Percentiles rank a stretch among this genome's conserved stretches.
Evolutionary conservation across 2,113 vertebrate species (phyloP).

Genomic region (Pangasianodon gigas): DNA sequence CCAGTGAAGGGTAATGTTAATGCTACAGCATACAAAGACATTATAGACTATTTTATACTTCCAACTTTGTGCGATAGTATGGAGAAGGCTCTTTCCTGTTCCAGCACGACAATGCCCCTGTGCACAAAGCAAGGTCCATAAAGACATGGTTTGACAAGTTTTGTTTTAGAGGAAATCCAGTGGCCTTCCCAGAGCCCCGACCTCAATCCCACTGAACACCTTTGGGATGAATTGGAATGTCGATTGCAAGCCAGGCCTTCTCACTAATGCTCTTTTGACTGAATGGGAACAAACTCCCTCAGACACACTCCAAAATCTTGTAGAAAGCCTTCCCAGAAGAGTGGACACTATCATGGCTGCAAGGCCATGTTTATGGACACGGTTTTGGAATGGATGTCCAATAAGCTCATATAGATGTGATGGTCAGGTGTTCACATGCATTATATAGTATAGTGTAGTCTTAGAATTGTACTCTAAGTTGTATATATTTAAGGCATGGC

Average conservation of each 20-base stretch:
- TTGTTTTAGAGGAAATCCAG: background rate
- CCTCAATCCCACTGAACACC: background rate
- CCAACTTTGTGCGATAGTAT: background rate
- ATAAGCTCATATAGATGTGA: background rate
- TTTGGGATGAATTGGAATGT: background rate
- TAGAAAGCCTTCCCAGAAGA: background rate
- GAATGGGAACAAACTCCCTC: background rate
- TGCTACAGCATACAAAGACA: background rate
- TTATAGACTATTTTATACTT: background rate
- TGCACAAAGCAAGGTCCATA: background rate
- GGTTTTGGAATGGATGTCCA: background rate
- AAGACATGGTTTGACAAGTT: background rate
- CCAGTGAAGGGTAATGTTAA: background rate
- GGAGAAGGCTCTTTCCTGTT: background rate
- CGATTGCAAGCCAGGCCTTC: background rate
- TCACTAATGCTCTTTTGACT: background rate
- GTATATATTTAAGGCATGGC: background rate
- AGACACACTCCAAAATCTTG: background rate
- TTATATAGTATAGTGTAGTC: background rate
- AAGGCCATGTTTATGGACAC: no score
- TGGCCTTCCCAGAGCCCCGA: background rate
- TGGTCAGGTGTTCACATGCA: background rate
- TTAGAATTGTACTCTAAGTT: background rate
- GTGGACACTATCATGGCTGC: background rate
- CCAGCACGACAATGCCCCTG: background rate